These are phyloP conservation scores for Riparia riparia DNA, from an alignment of 2,113 vertebrate genomes.

Conservation along the genomic window DNA sequence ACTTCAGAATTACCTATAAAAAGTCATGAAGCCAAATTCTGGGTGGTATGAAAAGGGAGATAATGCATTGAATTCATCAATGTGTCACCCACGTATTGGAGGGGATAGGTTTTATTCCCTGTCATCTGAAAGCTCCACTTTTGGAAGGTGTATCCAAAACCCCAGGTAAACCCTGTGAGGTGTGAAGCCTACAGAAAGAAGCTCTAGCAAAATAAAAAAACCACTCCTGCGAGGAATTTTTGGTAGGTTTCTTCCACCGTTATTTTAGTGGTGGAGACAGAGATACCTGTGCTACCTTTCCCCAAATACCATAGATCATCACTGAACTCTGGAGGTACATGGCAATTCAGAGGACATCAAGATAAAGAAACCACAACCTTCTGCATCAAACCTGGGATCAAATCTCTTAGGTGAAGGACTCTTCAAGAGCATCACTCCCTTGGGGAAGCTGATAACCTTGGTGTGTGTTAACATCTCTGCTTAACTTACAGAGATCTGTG, in stretches of 20 bases:
- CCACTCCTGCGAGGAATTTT: background rate
- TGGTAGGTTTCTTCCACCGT: background rate
- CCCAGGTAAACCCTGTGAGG: background rate
- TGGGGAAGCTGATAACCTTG: background rate
- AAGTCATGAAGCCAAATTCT: background rate
- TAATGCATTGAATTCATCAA: background rate
- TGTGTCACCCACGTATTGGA: background rate
- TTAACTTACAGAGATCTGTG: background rate
- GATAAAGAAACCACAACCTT: background rate
- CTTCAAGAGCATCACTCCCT: background rate
- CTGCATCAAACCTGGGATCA: background rate
- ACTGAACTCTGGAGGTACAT: background rate
- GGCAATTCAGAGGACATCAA: background rate
- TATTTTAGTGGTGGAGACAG: background rate
- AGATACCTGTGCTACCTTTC: background rate
- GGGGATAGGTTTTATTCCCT: background rate
- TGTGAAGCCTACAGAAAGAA: background rate
- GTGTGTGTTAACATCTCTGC: background rate
- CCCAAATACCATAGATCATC: background rate
- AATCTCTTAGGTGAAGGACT: background rate
- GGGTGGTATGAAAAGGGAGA: background rate
- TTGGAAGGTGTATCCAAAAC: background rate
- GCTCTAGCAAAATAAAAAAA: background rate
- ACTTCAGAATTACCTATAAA: background rate
- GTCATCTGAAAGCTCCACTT: background rate